These are phyloP conservation scores for Amblyornis subalaris DNA, from an alignment of 2,113 vertebrate species.

Conservation along the genomic window DNA sequence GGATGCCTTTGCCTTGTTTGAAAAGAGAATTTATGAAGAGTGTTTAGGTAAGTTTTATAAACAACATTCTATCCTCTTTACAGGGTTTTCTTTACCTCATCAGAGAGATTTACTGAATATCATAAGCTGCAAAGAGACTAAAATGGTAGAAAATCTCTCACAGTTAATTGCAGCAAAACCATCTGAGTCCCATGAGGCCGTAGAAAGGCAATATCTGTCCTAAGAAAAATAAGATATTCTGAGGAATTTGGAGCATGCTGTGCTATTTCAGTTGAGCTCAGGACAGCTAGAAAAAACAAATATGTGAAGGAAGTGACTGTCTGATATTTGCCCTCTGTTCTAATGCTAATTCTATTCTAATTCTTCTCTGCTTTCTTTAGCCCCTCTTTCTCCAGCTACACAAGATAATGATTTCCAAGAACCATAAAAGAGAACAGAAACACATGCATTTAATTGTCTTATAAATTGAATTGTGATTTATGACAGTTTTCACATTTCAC, in stretches of 20 bases:
- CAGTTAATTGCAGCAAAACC: slow-evolving; percentile 4
- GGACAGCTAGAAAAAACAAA: slow-evolving; percentile 21
- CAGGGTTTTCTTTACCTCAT: not conserved
- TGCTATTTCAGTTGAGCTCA: slow-evolving; percentile 12
- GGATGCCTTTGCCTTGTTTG: not conserved
- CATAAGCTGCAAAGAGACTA: not conserved
- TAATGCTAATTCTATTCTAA: not conserved
- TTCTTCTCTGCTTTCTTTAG: not conserved
- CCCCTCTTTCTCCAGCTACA: not conserved
- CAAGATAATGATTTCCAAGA: slow-evolving; percentile 6
- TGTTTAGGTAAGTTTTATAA: not conserved
- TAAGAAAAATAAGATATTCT: not conserved
- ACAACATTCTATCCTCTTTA: not conserved
- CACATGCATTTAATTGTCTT: slow-evolving; percentile 29
- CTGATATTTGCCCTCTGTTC: slow-evolving; percentile 9
- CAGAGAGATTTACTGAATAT: slow-evolving; percentile 13
- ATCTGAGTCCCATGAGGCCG: not conserved
- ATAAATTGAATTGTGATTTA: slow-evolving; percentile 47
- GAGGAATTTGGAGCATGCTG: not conserved
- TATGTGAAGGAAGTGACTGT: not conserved
- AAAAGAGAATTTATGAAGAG: not conserved
- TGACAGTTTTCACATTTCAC: not conserved
- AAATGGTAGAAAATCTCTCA: slow-evolving; percentile 3
- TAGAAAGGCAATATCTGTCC: not conserved
- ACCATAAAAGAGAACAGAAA: slow-evolving; percentile 29